phyloP scores from a whole-genome alignment of 1,140 invertebrate species.

The Cydia amplana region DNA sequence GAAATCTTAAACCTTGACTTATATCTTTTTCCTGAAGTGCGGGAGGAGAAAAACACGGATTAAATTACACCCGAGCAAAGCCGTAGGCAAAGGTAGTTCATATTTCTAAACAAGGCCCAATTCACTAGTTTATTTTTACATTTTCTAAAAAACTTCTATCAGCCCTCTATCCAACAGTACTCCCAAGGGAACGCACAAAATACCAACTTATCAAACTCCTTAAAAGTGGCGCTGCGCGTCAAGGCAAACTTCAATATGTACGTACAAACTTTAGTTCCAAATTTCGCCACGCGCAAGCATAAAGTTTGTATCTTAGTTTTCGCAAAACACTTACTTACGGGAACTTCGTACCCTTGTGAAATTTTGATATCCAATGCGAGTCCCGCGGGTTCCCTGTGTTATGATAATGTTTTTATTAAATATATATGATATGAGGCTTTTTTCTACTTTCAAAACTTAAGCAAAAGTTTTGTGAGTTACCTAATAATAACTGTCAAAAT shows the following conservation, averaged over 20 bases:
- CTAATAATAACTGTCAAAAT: too few species aligned
- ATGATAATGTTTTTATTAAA: conserved; percentile 14
- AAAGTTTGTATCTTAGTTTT: conserved; percentile 21
- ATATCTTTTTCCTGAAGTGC: too few species aligned
- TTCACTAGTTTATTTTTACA: not conserved
- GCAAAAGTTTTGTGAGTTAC: too few species aligned
- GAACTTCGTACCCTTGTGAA: conserved; percentile 16
- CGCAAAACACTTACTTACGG: conserved; percentile 22
- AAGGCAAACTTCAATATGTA: not conserved
- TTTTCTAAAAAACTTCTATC: conserved; percentile 30
- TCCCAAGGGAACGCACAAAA: not conserved
- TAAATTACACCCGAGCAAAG: not conserved
- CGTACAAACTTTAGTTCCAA: not conserved
- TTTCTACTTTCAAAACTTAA: not conserved
- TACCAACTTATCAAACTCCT: not conserved
- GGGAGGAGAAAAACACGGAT: too few species aligned
- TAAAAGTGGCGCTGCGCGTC: not conserved
- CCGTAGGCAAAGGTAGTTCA: not conserved
- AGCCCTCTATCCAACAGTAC: not conserved
- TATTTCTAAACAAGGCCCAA: conserved; percentile 9
- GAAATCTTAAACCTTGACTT: too few species aligned
- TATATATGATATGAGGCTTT: not conserved
- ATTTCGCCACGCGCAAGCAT: not conserved
- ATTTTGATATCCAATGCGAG: conserved; percentile 28
- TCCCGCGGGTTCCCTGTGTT: not conserved